A percentile compares a stretch with the other conserved stretches of the same genome.
Conservation (phyloP, 1,140 invertebrate genomes). For the Philaenus spumarius region DNA sequence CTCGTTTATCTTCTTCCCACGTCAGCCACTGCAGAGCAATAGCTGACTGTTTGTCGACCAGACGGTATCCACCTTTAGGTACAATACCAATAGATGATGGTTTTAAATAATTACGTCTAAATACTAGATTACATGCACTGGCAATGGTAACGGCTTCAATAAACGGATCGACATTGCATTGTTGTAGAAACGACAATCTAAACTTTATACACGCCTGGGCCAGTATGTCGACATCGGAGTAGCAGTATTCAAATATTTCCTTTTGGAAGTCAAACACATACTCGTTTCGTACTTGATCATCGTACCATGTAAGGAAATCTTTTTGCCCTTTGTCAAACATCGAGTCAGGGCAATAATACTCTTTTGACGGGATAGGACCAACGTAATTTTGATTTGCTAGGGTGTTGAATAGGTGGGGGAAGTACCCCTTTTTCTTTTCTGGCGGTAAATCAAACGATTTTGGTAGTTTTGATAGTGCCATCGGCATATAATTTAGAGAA, state of each 20-base stretch:
- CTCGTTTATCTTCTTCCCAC: conserved; percentile 5
- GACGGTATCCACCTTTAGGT: neutral
- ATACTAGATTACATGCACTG: conserved; percentile 4
- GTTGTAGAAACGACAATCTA: neutral
- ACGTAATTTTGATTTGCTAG: conserved; percentile 28
- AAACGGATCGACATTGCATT: conserved; percentile 7
- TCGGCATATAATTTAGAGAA: conserved; percentile 32
- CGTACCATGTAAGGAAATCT: conserved; percentile 1
- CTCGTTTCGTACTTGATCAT: neutral
- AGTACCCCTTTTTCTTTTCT: conserved; percentile 13
- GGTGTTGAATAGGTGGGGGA: conserved; percentile 26
- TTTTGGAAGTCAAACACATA: conserved; percentile 2
- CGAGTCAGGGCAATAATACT: neutral
- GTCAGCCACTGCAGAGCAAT: conserved; percentile 1
- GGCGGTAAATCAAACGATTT: conserved; percentile 27
- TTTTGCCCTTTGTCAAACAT: conserved; percentile 25
- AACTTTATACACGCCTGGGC: conserved; percentile 17
- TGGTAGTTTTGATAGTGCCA: conserved; percentile 26
- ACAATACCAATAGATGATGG: neutral
- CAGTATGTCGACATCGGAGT: conserved; percentile 22
- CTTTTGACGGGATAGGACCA: neutral
- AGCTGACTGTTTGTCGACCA: neutral
- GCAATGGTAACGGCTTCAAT: neutral
- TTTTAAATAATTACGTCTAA: neutral
- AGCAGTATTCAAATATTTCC: conserved; percentile 13